These are phyloP conservation scores for Glyptemys insculpta DNA, from an alignment of 2,797 vertebrate species.

Conservation along the genomic window DNA sequence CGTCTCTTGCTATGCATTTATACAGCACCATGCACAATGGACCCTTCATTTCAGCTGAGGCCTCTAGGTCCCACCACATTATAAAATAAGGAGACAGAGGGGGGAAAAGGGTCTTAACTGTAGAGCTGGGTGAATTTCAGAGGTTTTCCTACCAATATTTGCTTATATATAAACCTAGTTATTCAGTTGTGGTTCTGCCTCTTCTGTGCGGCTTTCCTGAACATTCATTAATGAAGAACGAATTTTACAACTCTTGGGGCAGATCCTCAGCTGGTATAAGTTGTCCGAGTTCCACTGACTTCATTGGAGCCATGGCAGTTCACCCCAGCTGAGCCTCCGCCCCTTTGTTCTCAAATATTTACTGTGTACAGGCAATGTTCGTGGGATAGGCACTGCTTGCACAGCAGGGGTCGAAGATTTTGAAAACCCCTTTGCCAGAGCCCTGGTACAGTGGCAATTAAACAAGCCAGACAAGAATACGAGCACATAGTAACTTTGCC, in stretches of 20 bases:
- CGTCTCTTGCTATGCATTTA: neutral
- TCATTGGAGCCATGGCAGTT: neutral
- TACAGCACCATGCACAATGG: neutral
- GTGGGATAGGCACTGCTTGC: neutral
- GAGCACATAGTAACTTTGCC: neutral
- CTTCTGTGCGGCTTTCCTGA: neutral
- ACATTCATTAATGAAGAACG: neutral
- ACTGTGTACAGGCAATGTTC: neutral
- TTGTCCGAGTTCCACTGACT: neutral
- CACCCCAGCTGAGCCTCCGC: slow-evolving; percentile 31
- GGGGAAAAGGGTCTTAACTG: neutral
- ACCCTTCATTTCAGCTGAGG: neutral
- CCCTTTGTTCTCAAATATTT: neutral
- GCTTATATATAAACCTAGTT: neutral
- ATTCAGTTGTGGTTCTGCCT: neutral
- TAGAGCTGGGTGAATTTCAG: neutral
- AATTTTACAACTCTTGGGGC: fast-evolving
- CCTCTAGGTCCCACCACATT: neutral
- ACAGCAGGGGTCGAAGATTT: neutral
- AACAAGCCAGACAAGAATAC: neutral
- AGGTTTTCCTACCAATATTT: neutral
- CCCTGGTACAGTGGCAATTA: neutral
- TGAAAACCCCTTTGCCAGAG: neutral
- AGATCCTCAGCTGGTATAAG: neutral
- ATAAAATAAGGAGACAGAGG: neutral